phyloP scores from a whole-genome alignment of 2,888 invertebrate genomes.

The Eremobia ochroleuca region DNA sequence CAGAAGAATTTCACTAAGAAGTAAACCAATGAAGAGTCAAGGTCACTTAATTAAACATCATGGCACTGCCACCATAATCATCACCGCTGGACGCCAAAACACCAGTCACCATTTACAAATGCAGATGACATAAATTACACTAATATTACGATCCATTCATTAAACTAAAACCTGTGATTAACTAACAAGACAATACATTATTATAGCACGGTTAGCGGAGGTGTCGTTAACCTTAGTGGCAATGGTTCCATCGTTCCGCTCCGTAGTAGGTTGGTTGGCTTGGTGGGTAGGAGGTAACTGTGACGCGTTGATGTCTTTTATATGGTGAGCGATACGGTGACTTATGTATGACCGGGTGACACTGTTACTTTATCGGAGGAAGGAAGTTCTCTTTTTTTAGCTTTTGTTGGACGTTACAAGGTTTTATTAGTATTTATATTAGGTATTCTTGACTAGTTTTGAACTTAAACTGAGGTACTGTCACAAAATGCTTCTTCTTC shows the following conservation, averaged over 20 bases:
- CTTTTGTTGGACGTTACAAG: not conserved
- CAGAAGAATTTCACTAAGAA: not conserved
- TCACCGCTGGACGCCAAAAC: not conserved
- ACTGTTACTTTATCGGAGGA: not conserved
- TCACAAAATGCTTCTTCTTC: not conserved
- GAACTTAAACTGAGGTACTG: not conserved
- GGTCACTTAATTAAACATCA: not conserved
- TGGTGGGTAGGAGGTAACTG: not conserved
- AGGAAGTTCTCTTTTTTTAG: not conserved
- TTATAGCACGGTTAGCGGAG: constrained; percentile 34
- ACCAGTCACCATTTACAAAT: not conserved
- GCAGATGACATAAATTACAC: not conserved
- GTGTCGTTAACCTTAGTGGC: constrained; percentile 48
- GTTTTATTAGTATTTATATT: not conserved
- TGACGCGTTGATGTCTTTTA: constrained; percentile 51
- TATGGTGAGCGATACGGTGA: not conserved
- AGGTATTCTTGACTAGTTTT: not conserved
- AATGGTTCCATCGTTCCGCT: constrained; percentile 16
- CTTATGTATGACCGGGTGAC: too few relatives aligned
- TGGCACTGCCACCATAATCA: not conserved
- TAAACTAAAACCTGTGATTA: constrained; percentile 17
- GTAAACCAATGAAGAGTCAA: not conserved
- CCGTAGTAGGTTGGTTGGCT: constrained; percentile 1
- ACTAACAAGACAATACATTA: constrained; percentile 41
- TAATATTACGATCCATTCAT: constrained; percentile 1